Evolutionary conservation across 2,113 vertebrate species (phyloP).

Genomic region (Rhea americana): DNA sequence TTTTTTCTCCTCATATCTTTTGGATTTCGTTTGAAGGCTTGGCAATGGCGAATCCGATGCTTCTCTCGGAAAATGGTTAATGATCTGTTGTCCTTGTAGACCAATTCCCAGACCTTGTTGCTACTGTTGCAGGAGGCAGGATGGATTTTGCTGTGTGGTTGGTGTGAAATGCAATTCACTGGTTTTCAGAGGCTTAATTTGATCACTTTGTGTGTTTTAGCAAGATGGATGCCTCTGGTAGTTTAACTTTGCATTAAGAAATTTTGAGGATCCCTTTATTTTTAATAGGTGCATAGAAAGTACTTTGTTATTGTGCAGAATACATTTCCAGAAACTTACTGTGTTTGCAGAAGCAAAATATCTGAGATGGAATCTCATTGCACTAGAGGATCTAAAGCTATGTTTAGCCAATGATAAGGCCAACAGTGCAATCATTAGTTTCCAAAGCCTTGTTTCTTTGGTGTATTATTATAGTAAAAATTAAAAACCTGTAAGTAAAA

Average conservation of each 20-base stretch:
- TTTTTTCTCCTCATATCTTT: fast-evolving
- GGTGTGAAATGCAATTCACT: background rate
- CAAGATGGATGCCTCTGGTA: background rate
- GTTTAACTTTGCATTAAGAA: background rate
- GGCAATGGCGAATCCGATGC: background rate
- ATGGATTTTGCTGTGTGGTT: background rate
- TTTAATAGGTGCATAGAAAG: background rate
- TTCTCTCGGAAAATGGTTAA: background rate
- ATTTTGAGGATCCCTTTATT: background rate
- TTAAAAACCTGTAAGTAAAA: background rate
- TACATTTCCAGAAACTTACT: background rate
- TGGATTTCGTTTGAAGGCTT: fast-evolving
- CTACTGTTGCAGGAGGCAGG: background rate
- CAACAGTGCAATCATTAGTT: background rate
- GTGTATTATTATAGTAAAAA: background rate
- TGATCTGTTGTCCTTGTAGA: background rate
- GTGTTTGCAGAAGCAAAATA: background rate
- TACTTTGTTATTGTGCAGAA: background rate
- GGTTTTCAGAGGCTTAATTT: background rate
- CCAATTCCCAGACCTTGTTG: background rate
- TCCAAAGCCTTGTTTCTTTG: background rate
- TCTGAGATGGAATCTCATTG: background rate
- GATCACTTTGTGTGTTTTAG: background rate
- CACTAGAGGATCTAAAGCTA: background rate
- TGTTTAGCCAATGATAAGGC: background rate